Evolutionary conservation across 2,797 vertebrate species (phyloP), one percentile per base, ranked within the genome.

Genomic region (Diglossa cyanea): DNA sequence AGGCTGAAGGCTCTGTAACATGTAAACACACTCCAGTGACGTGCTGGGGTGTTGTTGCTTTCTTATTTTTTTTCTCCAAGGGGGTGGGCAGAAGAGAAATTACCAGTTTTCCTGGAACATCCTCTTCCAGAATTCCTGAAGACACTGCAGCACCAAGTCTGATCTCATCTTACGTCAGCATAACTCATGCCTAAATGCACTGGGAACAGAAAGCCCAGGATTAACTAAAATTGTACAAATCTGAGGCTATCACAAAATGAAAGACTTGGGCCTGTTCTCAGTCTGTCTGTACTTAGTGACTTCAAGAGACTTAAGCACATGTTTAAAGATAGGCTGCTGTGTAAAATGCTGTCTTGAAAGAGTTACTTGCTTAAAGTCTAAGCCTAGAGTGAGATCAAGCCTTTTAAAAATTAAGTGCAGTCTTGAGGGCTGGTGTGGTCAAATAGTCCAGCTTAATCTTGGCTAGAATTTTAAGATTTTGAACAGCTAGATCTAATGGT

Each of bases 101-200:
- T 92, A 80, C 80, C 35, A 37, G n/a, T 93, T 95, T 98, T 97
- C 93, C 96, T 97, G 93, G 79, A 96, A 97, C 78, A 89, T 86
- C 76, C 62, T 73, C 88, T 94, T 86, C 60, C 55, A 92, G 25
- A 92, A 96, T 88, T 92, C 86, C 78, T 88, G 50, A 45, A 79
- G 60, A 35, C 37, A 9, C 24, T 92, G 40, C 12, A 93, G 60
- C 45, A 42, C 13, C 55, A 75, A 65, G 73, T 81, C 39, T 90
- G 88, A 93, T 87, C 66, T 88, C 92, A 83, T 89, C 31, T 91
- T 79, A 20, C 5, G 6, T 82, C 88, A 87, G 53, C 48, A 47
- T 79, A 90, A 67, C 74, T 89, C 51, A 72, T 11, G 11, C n/a
- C 75, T 82, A 82, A 91, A 80, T 35, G 25, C 75, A 71, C 60